These are phyloP conservation scores for Priocnemis perturbator DNA, from an alignment of 2,888 invertebrate species.

Conservation along the genomic window DNA sequence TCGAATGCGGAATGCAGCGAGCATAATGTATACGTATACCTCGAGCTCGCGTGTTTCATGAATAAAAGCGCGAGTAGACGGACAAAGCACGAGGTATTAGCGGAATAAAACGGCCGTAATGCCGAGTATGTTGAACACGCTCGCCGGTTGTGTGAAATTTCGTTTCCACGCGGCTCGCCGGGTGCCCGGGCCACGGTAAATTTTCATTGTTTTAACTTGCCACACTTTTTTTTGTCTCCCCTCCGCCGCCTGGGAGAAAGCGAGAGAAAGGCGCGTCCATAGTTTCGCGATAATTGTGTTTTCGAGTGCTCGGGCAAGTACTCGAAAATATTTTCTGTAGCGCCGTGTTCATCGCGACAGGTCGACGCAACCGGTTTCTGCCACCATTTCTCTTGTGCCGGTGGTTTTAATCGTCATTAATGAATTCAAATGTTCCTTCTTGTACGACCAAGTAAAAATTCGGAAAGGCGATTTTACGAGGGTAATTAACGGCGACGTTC, in stretches of 20 bases:
- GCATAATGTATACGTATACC: slow-evolving; percentile 3
- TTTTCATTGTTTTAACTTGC: slow-evolving; percentile 41
- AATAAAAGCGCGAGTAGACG: slow-evolving; percentile 55
- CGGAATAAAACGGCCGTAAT: slow-evolving; percentile 55
- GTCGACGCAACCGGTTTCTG: background rate
- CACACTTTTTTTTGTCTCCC: slow-evolving; percentile 2
- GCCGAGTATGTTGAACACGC: slow-evolving; percentile 56
- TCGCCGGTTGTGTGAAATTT: slow-evolving; percentile 55
- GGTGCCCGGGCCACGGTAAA: slow-evolving; percentile 40
- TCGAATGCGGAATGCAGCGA: background rate
- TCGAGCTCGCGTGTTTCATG: slow-evolving; percentile 44
- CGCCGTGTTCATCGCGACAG: background rate
- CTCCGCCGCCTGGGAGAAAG: no score
- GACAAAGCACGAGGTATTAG: slow-evolving; percentile 53
- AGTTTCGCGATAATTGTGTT: slow-evolving; percentile 28
- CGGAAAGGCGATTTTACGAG: slow-evolving; percentile 19
- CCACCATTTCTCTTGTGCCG: background rate
- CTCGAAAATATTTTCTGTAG: background rate
- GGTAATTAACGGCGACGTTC: background rate
- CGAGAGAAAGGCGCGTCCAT: slow-evolving; percentile 26
- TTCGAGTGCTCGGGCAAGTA: slow-evolving; percentile 20
- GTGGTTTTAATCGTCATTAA: background rate
- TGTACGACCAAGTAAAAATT: slow-evolving; percentile 24
- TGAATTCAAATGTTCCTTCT: background rate
- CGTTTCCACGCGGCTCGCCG: slow-evolving; percentile 41